A percentile compares a stretch with the other conserved stretches of the same genome.
These are phyloP conservation scores for Motacilla alba DNA, from an alignment of 2,113 vertebrate genomes.

Conservation along the genomic window DNA sequence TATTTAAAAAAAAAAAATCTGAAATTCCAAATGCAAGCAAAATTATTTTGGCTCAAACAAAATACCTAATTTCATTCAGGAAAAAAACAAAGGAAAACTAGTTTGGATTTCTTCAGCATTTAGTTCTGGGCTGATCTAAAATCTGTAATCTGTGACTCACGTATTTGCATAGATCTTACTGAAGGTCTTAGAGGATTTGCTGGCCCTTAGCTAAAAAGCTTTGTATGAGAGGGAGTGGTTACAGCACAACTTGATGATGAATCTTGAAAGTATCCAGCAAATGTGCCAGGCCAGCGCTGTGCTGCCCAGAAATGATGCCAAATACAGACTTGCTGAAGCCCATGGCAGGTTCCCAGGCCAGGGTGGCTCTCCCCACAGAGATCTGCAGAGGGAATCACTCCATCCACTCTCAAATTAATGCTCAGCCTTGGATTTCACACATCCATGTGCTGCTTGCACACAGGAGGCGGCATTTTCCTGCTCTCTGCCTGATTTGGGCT, in stretches of 20 bases:
- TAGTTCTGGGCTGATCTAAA: not conserved
- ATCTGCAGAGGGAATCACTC: not conserved
- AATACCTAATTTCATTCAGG: not conserved
- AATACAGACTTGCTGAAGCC: not conserved
- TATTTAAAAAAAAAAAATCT: not conserved
- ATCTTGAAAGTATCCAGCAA: conserved; percentile 5
- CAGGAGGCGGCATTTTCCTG: fast-evolving
- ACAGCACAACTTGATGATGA: conserved; percentile 25
- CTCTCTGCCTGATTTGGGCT: not conserved
- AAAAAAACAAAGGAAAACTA: not conserved
- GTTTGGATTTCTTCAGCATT: not conserved
- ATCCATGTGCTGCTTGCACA: not conserved
- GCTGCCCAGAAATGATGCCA: conserved; percentile 26
- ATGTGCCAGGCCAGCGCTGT: not conserved
- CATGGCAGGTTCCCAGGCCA: not conserved
- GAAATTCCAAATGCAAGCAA: not conserved
- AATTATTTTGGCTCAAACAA: not conserved
- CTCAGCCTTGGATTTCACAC: not conserved
- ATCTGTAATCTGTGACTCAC: not conserved
- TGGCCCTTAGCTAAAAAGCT: not conserved
- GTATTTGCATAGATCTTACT: not conserved
- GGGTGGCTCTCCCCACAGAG: not conserved
- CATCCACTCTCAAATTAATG: not conserved
- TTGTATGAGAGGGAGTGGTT: not conserved
- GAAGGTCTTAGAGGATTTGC: not conserved